Evolutionary conservation across 2,888 invertebrate genomes (phyloP).

Genomic region (Stenodera caucasica): DNA sequence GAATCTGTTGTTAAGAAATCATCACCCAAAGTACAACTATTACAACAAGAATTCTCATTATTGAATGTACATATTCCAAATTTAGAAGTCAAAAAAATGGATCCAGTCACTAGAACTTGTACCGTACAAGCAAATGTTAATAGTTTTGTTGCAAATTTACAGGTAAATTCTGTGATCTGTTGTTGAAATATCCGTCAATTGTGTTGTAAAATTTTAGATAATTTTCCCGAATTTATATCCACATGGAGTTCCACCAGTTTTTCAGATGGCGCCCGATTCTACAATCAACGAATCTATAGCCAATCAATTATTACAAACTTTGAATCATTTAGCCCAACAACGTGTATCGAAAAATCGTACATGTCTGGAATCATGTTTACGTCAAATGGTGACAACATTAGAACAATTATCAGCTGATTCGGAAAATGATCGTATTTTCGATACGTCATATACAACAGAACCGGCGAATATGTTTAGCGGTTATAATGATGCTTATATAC

Average conservation of each 20-base stretch:
- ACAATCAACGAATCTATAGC: slow-evolving; percentile 70
- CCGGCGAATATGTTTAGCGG: slow-evolving; percentile 50
- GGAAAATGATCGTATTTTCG: slow-evolving; percentile 55
- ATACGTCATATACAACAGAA: slow-evolving; percentile 36
- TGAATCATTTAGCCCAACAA: slow-evolving; percentile 79
- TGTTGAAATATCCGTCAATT: no score
- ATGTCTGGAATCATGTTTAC: slow-evolving; percentile 84
- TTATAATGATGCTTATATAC: slow-evolving; percentile 77
- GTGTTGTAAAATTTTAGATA: slow-evolving; percentile 2
- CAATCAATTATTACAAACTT: slow-evolving; percentile 74
- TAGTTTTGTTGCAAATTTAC: slow-evolving; percentile 60
- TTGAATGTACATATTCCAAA: slow-evolving; percentile 76
- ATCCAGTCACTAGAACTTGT: slow-evolving; percentile 60
- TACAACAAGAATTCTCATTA: slow-evolving; percentile 76
- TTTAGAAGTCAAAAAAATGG: slow-evolving; percentile 63
- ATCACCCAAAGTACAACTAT: slow-evolving; percentile 60
- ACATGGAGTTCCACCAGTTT: slow-evolving; percentile 65
- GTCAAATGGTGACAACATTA: slow-evolving; percentile 68
- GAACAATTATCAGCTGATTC: slow-evolving; percentile 63
- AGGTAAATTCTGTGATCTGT: slow-evolving; percentile 57
- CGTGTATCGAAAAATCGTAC: slow-evolving; percentile 83
- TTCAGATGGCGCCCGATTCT: slow-evolving; percentile 68
- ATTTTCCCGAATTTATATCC: slow-evolving; percentile 77
- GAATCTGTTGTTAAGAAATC: slow-evolving; percentile 34
- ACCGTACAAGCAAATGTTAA: slow-evolving; percentile 61